Evolutionary conservation across 2,797 vertebrate species (phyloP), one percentile per base, ranked within the genome.

Genomic region (Epinephelus malabaricus): DNA sequence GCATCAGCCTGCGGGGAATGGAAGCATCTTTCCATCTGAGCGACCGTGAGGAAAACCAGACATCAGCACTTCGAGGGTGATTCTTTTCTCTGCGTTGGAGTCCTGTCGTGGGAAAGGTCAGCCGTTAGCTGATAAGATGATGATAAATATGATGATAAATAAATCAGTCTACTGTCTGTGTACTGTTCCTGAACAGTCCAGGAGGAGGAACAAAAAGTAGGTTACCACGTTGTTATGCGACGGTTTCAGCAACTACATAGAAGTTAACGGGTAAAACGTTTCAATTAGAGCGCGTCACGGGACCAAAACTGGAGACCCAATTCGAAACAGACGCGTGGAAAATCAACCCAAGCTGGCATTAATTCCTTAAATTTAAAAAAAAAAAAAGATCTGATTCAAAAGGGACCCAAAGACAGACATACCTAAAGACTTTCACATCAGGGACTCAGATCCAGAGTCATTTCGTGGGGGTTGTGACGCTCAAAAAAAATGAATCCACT

Each of bases 31-130:
- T 85, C 84, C 78, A 80, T 81, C 68, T n/a, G 30, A 71, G 69
- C 73, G 76, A 47, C 66, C 38, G 78, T 68, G 73, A 93, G 87
- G 54, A 85, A 62, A 90, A 83, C 23, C 86, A 91, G 85, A 85
- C 75, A 34, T 43, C 21, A 1, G 2, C 65, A 21, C 72, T 68
- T 47, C 34, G 1, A 62, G 50, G 30, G n/a, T 13, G 61, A 21
- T 15, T 21, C 62, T 34, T 19, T 11, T 53, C 66, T 6, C 2
- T 25, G 19, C 2, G 71, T 2, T 10, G 47, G 58, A 38, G 30
- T 53, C 56, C 23, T 0, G 27, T 69, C 27, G 0, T 21, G 40
- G 64, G 76, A 68, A 30, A 12, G 27, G 10, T 56, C 45, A 61
- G 6, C 55, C 5, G 43, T 63, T 30, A 6, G 77, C 78, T 27